These are phyloP conservation scores for Melieria omissa DNA, from an alignment of 2,888 invertebrate genomes.

Conservation along the genomic window DNA sequence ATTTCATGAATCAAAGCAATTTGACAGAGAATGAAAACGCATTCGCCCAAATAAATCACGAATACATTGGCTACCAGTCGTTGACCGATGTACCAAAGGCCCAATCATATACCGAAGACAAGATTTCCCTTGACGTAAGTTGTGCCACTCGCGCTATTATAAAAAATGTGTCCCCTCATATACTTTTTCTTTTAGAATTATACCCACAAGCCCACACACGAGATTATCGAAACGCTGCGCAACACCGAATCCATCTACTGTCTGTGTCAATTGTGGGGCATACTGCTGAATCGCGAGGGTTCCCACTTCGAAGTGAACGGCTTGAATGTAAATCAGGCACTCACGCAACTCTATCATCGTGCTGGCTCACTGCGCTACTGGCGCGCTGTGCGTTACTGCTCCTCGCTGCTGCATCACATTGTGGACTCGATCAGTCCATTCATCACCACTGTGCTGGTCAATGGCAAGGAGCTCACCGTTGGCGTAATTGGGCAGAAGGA, in stretches of 20 bases:
- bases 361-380: conserved; percentile 90
- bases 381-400: conserved; percentile 95
- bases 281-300: conserved; percentile 84
- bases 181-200: conserved; percentile 67
- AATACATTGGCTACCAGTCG: conserved; percentile 94
- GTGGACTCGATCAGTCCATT: conserved; percentile 99
- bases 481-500: conserved; percentile 95
- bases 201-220: conserved; percentile 75
- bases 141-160: too few relatives aligned
- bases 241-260: conserved; percentile 79
- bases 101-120: conserved; percentile 77
- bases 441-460: conserved; percentile 96
- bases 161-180: too few relatives aligned
- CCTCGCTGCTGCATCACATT: conserved; percentile 90
- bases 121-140: conserved; percentile 68
- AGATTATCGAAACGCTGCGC: conserved; percentile 79
- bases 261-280: conserved; percentile 85
- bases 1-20: conserved; percentile 90
- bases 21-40: conserved; percentile 80
- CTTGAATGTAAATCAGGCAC: conserved; percentile 73
- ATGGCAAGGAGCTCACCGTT: conserved; percentile 95
- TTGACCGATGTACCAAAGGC: conserved; percentile 93
- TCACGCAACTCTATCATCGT: conserved; percentile 80
- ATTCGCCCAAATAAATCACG: conserved; percentile 89
- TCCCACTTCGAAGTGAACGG: conserved; percentile 79